Base-by-base conservation (phyloP, 2,797 vertebrate species). In the Acrossocheilus fasciatus region DNA sequence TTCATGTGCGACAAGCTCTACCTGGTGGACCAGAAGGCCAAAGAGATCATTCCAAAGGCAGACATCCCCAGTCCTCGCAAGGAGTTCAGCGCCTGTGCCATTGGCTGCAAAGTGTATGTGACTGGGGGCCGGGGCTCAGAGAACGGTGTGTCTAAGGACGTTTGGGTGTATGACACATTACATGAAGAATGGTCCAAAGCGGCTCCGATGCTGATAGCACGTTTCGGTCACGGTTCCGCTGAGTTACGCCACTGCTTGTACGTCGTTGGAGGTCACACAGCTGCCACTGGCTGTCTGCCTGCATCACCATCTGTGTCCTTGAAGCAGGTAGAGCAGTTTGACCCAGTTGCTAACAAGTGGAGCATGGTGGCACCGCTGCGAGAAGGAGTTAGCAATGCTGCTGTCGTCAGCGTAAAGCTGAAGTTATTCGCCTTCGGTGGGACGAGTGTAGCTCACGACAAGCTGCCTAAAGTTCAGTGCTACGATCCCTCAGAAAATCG, bases 1-100 rank as follows among this genome's bases (percentile, higher is more conserved):
- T 99, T 99, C 92, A 99, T 99, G 98, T 99, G 98, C 83, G 98
- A 99, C 93, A 99, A 99, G 91, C 92, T 99, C 82, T 99, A 99
- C 81, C 93, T 99, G 77, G 98, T 99, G 34, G 98, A 99, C 92
- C 98, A 99, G 92, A 99, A 99, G 91, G 98, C 98, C 92, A 99
- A 98, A 93, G 98, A 99, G 93, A 99, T 99, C 79, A 99, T 99
- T 91, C 98, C 98, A 47, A 99, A 99, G 89, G 98, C 98, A 0
- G 98, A 99, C 92, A 99, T 99, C 81, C 98, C 98, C 85, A 99
- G 98, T 86, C 98, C 98, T 0, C 96, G 98, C 77, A 99, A 99
- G 90, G 98, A 99, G 93, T 99, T 99, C 92, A 99, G 98, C 0
- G 98, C 98, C 6, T 99, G 98, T 52, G 98, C 98, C 30, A 99